Conservation (phyloP, 30 jellyfish, hydroid and myxozoan species). For the Aurelia aurita region DNA sequence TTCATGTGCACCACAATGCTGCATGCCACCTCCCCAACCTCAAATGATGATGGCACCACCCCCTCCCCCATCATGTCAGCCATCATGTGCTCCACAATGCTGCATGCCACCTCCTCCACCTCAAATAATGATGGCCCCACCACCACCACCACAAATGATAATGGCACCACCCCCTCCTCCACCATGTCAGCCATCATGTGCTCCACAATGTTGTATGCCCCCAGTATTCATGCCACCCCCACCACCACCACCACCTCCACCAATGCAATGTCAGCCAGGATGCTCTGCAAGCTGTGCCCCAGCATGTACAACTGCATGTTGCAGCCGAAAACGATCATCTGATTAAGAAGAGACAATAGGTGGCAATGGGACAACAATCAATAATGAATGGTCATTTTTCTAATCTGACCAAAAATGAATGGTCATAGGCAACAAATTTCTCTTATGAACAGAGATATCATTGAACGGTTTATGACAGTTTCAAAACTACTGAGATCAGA, state of each 20-base stretch:
- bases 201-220: constrained; percentile 92
- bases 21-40: constrained; percentile 72
- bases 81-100: constrained; percentile 95
- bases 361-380: too few species aligned
- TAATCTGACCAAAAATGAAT: too few species aligned
- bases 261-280: constrained; percentile 85
- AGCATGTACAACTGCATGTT: constrained; percentile 95
- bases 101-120: constrained; percentile 76
- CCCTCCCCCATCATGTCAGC: constrained; percentile 90
- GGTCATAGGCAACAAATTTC: too few species aligned
- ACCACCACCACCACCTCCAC: constrained; percentile 95
- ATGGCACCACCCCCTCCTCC: constrained; percentile 89
- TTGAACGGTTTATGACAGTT: too few species aligned
- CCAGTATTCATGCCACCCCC: constrained; percentile 83
- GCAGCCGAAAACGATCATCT: constrained; percentile 81
- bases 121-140: constrained; percentile 64
- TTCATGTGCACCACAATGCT: constrained; percentile 92
- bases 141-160: constrained; percentile 73
- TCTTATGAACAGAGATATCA: too few species aligned
- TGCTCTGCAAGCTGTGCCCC: constrained; percentile 99
- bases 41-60: constrained; percentile 71
- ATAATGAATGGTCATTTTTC: too few species aligned
- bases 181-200: constrained; percentile 91
- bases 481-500: too few species aligned
- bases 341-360: neutral